Evolutionary conservation across 2,888 invertebrate genomes (phyloP).

Genomic region (Gandaritis pyraliata): DNA sequence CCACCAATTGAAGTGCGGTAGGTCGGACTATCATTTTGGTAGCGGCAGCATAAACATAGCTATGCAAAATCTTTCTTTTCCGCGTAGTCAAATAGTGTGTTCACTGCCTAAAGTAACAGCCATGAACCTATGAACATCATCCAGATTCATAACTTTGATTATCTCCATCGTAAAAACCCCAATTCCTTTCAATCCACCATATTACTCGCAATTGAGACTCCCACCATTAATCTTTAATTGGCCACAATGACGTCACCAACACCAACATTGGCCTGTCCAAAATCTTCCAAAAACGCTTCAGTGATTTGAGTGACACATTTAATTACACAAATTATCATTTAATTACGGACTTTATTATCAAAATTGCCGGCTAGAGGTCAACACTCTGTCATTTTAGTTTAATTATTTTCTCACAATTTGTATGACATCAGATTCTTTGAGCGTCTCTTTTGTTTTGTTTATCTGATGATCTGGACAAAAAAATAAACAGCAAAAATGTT

Average conservation of each 20-base stretch:
- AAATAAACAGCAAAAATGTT: constrained; percentile 17
- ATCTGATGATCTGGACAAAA: constrained; percentile 36
- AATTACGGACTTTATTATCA: constrained; percentile 36
- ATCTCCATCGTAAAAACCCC: constrained; percentile 28
- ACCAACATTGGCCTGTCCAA: constrained; percentile 22
- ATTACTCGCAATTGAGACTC: constrained; percentile 26
- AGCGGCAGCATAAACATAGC: too few relatives aligned
- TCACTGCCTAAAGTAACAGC: constrained; percentile 1
- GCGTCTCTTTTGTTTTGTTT: constrained; percentile 40
- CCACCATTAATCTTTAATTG: constrained; percentile 34
- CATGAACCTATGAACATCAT: constrained; percentile 20
- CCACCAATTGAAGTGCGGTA: too few relatives aligned
- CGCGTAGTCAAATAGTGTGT: too few relatives aligned
- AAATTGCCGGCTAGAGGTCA: constrained; percentile 39
- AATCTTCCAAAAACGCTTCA: constrained; percentile 37
- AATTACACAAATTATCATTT: constrained; percentile 42
- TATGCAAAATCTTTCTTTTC: too few relatives aligned
- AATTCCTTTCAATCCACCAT: constrained; percentile 29
- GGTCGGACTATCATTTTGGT: too few relatives aligned
- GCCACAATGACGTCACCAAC: constrained; percentile 32
- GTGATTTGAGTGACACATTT: constrained; percentile 45
- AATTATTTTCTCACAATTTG: constrained; percentile 42
- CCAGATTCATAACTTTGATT: constrained; percentile 26
- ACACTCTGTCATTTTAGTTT: constrained; percentile 42
- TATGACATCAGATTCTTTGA: constrained; percentile 41